Percentiles rank a stretch among this genome's conserved stretches.
These are phyloP conservation scores for Myrmecobius fasciatus DNA, from an alignment of 2,113 vertebrate genomes.

Conservation along the genomic window DNA sequence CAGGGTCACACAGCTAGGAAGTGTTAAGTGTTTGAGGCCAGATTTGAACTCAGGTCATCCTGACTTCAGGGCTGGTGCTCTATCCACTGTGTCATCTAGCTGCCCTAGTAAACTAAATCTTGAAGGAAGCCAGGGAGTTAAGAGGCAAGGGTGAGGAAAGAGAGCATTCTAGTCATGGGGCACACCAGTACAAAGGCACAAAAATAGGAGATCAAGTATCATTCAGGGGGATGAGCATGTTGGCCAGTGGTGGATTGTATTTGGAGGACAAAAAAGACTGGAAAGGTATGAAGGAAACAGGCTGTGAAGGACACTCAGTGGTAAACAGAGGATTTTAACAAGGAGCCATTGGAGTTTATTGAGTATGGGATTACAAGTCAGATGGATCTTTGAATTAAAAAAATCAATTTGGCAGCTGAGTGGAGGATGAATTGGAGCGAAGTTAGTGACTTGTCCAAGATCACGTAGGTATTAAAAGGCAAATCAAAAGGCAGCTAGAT, in stretches of 20 bases:
- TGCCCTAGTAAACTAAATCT: not conserved
- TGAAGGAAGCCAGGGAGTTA: not conserved
- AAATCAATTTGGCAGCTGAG: not conserved
- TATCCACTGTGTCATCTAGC: too few relatives aligned
- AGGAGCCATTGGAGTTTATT: not conserved
- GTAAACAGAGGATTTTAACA: not conserved
- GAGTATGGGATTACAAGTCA: not conserved
- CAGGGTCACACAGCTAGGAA: too few relatives aligned
- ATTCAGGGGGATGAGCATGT: not conserved
- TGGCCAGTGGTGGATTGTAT: not conserved
- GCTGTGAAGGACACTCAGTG: not conserved
- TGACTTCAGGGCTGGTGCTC: too few relatives aligned
- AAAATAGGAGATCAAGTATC: not conserved
- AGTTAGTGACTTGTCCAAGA: not conserved
- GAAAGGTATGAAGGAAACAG: not conserved
- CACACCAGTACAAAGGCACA: not conserved
- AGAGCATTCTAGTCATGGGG: not conserved
- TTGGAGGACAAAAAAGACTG: not conserved
- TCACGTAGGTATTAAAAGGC: not conserved
- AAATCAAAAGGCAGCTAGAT: too few relatives aligned
- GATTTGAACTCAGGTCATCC: too few relatives aligned
- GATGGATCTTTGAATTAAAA: not conserved
- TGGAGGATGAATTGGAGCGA: not conserved
- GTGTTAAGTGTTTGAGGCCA: too few relatives aligned
- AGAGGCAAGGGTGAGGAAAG: not conserved